Percentiles rank a stretch among this genome's conserved stretches.
phyloP scores from a whole-genome alignment of 2,888 invertebrate species.

The Gortyna flavago region DNA sequence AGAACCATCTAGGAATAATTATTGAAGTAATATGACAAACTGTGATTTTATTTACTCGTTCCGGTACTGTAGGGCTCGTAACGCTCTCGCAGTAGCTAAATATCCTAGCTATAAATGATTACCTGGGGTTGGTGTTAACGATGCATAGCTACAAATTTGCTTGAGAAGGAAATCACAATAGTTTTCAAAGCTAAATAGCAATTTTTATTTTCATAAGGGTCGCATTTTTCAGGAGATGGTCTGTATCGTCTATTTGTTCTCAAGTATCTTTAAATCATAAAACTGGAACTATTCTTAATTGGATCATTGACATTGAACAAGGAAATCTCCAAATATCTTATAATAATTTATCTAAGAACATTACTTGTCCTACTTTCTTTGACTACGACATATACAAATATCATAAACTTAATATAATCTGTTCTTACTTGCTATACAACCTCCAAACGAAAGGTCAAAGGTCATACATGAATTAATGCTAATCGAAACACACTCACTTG shows the following conservation, averaged over 20 bases:
- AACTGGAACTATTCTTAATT: not conserved
- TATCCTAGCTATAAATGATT: not conserved
- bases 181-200: not conserved
- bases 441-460: slow-evolving; percentile 52
- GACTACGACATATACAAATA: slow-evolving; percentile 51
- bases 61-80: not conserved
- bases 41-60: not conserved
- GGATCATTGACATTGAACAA: not conserved
- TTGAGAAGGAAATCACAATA: not conserved
- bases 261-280: not conserved
- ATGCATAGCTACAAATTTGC: no score
- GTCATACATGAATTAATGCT: slow-evolving; percentile 67
- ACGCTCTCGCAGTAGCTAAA: not conserved
- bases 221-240: not conserved
- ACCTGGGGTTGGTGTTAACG: not conserved
- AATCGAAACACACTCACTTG: slow-evolving; percentile 78
- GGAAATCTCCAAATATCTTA: not conserved
- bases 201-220: not conserved
- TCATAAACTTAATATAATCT: slow-evolving; percentile 48
- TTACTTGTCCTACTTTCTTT: slow-evolving; percentile 40
- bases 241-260: not conserved
- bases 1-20: no score
- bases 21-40: no score
- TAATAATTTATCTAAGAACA: slow-evolving; percentile 16
- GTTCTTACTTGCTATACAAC: slow-evolving; percentile 36